A percentile compares a stretch with the other conserved stretches of the same genome.
Conservation (phyloP, 2,888 invertebrate genomes). For the Erebia aethiops region DNA sequence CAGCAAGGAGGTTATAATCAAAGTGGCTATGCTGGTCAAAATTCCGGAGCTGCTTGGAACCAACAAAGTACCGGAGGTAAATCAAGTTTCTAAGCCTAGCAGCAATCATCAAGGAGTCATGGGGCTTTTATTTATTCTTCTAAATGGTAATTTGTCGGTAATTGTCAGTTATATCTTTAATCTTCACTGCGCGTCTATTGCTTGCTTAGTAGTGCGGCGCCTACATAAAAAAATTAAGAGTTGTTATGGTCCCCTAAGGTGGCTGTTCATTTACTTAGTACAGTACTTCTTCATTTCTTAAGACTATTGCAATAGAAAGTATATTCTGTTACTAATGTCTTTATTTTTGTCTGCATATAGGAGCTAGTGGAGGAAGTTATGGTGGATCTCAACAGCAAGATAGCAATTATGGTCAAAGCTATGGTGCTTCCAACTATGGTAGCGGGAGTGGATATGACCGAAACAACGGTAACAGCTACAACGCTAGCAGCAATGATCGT, state of each 20-base stretch:
- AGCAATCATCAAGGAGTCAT: not conserved
- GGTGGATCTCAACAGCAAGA: conserved; percentile 56
- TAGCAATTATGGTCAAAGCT: conserved; percentile 64
- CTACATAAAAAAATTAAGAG: not conserved
- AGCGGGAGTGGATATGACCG: conserved; percentile 58
- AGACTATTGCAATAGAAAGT: too few species aligned
- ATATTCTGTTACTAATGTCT: not conserved
- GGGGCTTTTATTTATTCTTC: not conserved
- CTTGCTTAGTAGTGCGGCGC: not conserved
- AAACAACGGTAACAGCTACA: conserved; percentile 58
- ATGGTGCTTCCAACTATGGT: conserved; percentile 61
- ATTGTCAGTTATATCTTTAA: not conserved
- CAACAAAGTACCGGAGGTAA: conserved; percentile 60
- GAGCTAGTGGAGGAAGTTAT: conserved; percentile 59
- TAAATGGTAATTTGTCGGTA: not conserved
- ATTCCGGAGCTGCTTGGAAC: conserved; percentile 66
- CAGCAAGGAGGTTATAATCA: conserved; percentile 65
- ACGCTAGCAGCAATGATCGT: conserved; percentile 66
- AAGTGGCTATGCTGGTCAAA: conserved; percentile 60
- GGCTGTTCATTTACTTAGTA: too few species aligned
- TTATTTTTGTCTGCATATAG: conserved; percentile 28
- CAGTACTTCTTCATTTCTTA: too few species aligned
- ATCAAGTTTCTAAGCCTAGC: conserved; percentile 19
- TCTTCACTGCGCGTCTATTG: not conserved
- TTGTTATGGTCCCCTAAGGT: not conserved